These are phyloP conservation scores for Peromyscus nudipes DNA, from an alignment of 2,797 vertebrate species.

Conservation along the genomic window DNA sequence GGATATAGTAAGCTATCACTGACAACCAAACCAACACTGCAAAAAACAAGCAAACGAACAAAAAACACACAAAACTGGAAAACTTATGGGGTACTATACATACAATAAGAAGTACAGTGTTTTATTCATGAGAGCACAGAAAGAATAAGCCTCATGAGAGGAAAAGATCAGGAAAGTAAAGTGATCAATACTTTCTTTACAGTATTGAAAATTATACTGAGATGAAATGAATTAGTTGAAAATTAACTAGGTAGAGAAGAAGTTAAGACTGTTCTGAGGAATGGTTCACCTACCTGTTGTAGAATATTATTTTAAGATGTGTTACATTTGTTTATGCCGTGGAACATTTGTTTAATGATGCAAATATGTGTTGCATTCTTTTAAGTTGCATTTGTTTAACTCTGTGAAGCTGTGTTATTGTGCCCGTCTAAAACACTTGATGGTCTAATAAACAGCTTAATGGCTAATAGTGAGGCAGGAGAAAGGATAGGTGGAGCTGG, in stretches of 20 bases:
- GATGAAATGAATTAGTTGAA: conserved; percentile 6
- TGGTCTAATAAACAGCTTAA: too few species aligned
- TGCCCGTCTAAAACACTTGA: too few species aligned
- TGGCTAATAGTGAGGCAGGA: too few species aligned
- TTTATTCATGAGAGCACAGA: neutral
- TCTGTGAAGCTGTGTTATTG: too few species aligned
- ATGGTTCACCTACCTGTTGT: neutral
- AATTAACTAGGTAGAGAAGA: conserved; percentile 35
- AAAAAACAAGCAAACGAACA: neutral
- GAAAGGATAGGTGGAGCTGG: too few species aligned
- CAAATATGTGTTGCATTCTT: too few species aligned
- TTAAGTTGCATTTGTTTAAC: too few species aligned
- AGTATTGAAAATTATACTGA: conserved; percentile 39
- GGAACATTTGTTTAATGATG: too few species aligned
- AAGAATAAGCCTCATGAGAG: neutral
- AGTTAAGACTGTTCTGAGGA: neutral
- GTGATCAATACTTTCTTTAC: neutral
- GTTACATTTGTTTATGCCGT: too few species aligned
- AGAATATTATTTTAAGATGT: too few species aligned
- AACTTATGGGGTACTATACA: neutral
- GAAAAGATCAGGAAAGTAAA: neutral
- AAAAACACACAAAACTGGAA: neutral
- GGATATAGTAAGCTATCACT: neutral
- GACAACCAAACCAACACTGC: neutral
- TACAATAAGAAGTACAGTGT: neutral